These are phyloP conservation scores for Macrotis lagotis DNA, from an alignment of 2,113 vertebrate genomes.

Conservation along the genomic window DNA sequence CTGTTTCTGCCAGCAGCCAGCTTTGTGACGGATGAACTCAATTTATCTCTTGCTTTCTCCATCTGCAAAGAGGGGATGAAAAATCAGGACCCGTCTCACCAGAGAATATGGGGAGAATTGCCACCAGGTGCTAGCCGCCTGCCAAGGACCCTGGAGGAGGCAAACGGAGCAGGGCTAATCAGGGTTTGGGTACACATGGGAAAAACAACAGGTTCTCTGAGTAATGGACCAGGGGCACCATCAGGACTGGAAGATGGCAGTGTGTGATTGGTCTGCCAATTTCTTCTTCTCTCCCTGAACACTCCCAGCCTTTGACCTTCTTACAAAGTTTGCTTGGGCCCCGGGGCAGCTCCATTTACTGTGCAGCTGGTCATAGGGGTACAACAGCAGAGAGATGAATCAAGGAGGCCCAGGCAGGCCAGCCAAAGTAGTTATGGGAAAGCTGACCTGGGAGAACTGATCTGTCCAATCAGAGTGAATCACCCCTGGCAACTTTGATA, in stretches of 20 bases:
- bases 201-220: not conserved
- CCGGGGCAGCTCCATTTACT: not conserved
- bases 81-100: not conserved
- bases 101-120: not conserved
- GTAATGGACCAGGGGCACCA: not conserved
- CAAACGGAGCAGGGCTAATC: not conserved
- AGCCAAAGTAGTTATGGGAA: not conserved
- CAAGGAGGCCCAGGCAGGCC: not conserved
- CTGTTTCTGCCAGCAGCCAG: not conserved
- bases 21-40: conserved; percentile 6
- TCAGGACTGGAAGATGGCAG: not conserved
- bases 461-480: not conserved
- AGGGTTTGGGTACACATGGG: not conserved
- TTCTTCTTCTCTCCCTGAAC: not conserved
- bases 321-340: not conserved
- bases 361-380: not conserved
- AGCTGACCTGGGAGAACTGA: not conserved
- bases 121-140: not conserved
- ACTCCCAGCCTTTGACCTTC: not conserved
- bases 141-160: not conserved
- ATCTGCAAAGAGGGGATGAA: conserved; percentile 15
- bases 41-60: conserved; percentile 10
- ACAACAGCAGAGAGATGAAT: not conserved
- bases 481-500: not conserved
- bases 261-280: not conserved